These are phyloP conservation scores for Brachionus sp. DNA, from an alignment of 1,140 invertebrate species.

Conservation along the genomic window DNA sequence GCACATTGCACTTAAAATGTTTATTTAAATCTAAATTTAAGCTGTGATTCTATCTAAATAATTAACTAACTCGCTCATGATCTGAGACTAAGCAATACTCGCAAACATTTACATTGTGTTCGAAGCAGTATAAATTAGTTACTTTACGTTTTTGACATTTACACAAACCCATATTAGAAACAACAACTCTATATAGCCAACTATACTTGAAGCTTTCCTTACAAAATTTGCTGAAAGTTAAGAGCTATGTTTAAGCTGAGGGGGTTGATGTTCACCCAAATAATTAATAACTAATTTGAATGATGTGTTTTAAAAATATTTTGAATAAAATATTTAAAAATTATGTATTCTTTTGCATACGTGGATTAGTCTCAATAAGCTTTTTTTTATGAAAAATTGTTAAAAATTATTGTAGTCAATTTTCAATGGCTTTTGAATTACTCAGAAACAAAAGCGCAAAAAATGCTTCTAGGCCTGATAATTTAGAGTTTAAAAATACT, in stretches of 20 bases:
- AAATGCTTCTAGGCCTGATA: not conserved
- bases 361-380: not conserved
- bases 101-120: slow-evolving; percentile 96
- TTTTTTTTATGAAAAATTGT: not conserved
- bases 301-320: not conserved
- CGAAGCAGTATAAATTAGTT: slow-evolving; percentile 96
- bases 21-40: slow-evolving; percentile 18
- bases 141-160: slow-evolving; percentile 94
- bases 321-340: not conserved
- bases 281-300: not conserved
- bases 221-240: not conserved
- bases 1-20: slow-evolving; percentile 82
- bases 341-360: not conserved
- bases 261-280: not conserved
- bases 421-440: not conserved
- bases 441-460: not conserved
- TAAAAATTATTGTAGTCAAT: not conserved
- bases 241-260: not conserved
- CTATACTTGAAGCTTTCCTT: not conserved
- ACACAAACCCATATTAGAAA: slow-evolving; percentile 80
- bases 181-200: not conserved
- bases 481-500: not conserved
- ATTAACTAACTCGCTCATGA: slow-evolving; percentile 77
- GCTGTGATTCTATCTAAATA: not conserved
- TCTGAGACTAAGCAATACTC: slow-evolving; percentile 93